Base-by-base conservation (phyloP, 2,888 invertebrate species). In the Tyria jacobaeae region DNA sequence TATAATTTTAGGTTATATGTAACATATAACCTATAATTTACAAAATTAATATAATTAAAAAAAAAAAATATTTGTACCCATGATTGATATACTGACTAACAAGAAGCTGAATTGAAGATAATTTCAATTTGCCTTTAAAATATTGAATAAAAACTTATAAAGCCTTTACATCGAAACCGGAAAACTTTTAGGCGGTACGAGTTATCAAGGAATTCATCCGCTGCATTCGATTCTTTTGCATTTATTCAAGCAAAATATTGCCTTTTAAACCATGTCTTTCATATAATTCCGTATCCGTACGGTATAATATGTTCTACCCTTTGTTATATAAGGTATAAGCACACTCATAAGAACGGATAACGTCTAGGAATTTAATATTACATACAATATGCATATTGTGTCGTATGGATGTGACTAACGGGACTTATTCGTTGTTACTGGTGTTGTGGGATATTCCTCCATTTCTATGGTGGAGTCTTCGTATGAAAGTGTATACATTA, bases 291-390 rank as follows among this genome's bases (percentile, higher is more conserved):
- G 14, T 34, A 31, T 34, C 9, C 3, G 2, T n/a, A 10, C 27
- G 17, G 48, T 51, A 7, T 51, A 51, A 62, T 53, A 62, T 39
- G 2, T 53, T 27, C 4, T 56, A 35, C 34, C 62, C 35, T 50
- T 62, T 58, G 58, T 62, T 25, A 54, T 55, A 51, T 35, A 17
- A 57, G 35, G 3, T 7, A 34, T n/a, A 37, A 56, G 63, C 59
- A 34, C 63, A 63, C 64, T 73, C 66, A 75, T 76, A 73, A 52
- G 53, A 44, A 48, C 17, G 74, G 76, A 76, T 76, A 60, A 71
- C 54, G 71, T 50, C 57, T 66, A 57, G 73, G 75, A 75, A 76
- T 75, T 75, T 75, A 75, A 75, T 74, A 74, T 71, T 65, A 54
- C 66, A 70, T 60, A 57, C 51, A 58, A 64, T 68, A 60, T 64